Evolutionary conservation across 2,888 invertebrate genomes (phyloP).

Genomic region (Apodemia zela): DNA sequence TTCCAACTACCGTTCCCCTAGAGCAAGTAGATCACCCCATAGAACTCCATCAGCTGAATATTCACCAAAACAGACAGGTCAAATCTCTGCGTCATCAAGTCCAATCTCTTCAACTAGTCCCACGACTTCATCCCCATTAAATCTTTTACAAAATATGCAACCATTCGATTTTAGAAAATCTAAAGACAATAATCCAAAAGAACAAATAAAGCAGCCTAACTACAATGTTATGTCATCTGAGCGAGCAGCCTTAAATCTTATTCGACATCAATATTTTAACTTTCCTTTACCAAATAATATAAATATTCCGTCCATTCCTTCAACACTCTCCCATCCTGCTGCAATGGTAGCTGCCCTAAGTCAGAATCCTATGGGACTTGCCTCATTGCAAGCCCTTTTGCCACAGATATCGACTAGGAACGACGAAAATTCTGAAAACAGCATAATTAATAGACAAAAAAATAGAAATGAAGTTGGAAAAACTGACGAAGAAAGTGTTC

Average conservation of each 20-base stretch:
- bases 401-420: slow-evolving; percentile 80
- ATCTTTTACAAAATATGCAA: slow-evolving; percentile 96
- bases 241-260: slow-evolving; percentile 79
- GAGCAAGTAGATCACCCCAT: slow-evolving; percentile 49
- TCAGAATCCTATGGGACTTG: slow-evolving; percentile 81
- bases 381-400: slow-evolving; percentile 82
- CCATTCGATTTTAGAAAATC: slow-evolving; percentile 94
- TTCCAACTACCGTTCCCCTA: slow-evolving; percentile 47
- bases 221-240: slow-evolving; percentile 54
- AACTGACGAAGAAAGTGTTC: slow-evolving; percentile 63
- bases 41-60: slow-evolving; percentile 59
- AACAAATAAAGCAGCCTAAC: slow-evolving; percentile 75
- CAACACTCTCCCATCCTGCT: slow-evolving; percentile 81
- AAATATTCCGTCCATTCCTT: slow-evolving; percentile 81
- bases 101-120: slow-evolving; percentile 79
- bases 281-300: slow-evolving; percentile 82
- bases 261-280: slow-evolving; percentile 83
- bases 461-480: slow-evolving; percentile 57
- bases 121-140: slow-evolving; percentile 87
- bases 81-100: slow-evolving; percentile 71
- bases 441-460: slow-evolving; percentile 46
- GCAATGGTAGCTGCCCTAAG: slow-evolving; percentile 83
- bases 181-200: slow-evolving; percentile 55
- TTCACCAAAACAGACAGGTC: slow-evolving; percentile 64
- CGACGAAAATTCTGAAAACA: slow-evolving; percentile 60